phyloP scores from a whole-genome alignment of 92 coral and sea anemone genomes.

The Chrysogorgia sp. region DNA sequence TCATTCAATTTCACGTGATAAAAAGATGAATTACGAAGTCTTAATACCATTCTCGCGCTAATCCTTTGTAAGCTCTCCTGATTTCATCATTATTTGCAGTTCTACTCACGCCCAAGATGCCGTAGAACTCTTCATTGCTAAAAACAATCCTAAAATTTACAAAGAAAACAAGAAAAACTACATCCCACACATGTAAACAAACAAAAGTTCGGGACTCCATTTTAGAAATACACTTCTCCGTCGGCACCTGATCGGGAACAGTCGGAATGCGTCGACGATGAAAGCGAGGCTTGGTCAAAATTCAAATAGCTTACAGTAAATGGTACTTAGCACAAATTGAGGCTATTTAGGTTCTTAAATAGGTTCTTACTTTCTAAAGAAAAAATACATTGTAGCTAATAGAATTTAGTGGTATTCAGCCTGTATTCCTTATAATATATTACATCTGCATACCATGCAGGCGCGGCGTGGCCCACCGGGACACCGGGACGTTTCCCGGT shows the following conservation, averaged over 20 bases:
- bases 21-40: background rate
- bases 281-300: background rate
- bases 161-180: slow-evolving; percentile 28
- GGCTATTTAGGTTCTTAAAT: no score
- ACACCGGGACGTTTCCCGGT: no score
- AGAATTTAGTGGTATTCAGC: no score
- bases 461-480: no score
- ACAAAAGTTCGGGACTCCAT: slow-evolving; percentile 8
- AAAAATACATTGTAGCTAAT: no score
- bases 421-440: no score
- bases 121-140: slow-evolving; percentile 78
- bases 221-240: background rate
- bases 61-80: slow-evolving; percentile 84
- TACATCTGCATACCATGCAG: no score
- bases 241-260: no score
- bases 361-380: no score
- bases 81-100: slow-evolving; percentile 77
- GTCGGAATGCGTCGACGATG: no score
- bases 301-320: no score
- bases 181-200: background rate
- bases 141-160: slow-evolving; percentile 29
- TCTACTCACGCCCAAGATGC: slow-evolving; percentile 80
- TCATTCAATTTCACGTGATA: background rate
- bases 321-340: no score
- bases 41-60: slow-evolving; percentile 92